Base-by-base conservation (phyloP, 1,140 invertebrate species). In the Drosophila repletoides region DNA sequence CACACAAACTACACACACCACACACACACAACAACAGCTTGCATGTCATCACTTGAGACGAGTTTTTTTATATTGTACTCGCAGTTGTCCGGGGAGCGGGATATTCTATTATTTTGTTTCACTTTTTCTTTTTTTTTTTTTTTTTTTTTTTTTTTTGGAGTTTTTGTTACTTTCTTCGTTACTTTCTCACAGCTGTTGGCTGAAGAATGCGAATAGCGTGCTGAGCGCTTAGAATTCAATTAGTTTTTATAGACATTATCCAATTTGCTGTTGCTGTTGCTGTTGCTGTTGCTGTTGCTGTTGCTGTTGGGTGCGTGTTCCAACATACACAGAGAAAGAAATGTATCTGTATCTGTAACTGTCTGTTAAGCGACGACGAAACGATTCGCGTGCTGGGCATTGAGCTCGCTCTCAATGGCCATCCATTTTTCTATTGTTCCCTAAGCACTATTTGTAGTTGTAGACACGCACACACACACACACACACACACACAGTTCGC, bases 231-330 rank as follows among this genome's bases (percentile, higher is more conserved):
- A 86, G 80, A 87, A 86, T 86, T 86, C 80, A 86, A 86, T 86
- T 86, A 86, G 80, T 86, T 86, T 84, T 86, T 86, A 86, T 86
- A 86, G 80, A 86, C 80, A 86, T 86, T 86, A 86, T 86, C 80
- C 80, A 86, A 86, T 86, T 86, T 86, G 81, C 74, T 76, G 68
- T 74, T 55, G 53, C 21, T 55, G 33, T 45, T 21, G 51, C 28
- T 77, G 49, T 34, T 15, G 24, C n/a, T 34, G 41, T 38, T 26
- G 31, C 22, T 56, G 12, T 6, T 28, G 29, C 31, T 52, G 41
- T 19, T 31, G 51, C 22, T 17, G 34, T 6, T 14, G 69, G 28
- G 77, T 83, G 79, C 71, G 79, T 83, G 79, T 77, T 66, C 36
- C 17, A 34, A 60, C 51, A 58, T 43, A 61, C 53, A 59, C 49